phyloP scores from a whole-genome alignment of 2,113 vertebrate genomes.

The Synodontis membranacea region DNA sequence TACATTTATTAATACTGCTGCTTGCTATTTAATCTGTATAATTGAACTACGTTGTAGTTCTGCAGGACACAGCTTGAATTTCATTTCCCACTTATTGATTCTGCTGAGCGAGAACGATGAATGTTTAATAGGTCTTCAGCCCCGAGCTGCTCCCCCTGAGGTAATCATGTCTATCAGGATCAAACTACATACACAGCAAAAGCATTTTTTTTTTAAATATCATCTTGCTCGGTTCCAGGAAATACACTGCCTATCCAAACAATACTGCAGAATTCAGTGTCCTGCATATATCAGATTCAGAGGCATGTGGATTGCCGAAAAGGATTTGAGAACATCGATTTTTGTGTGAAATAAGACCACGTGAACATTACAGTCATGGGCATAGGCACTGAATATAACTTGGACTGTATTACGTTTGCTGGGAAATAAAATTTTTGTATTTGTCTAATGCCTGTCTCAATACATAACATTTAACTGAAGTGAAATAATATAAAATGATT shows the following conservation, averaged over 20 bases:
- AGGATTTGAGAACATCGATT: not conserved
- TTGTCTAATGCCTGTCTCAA: not conserved
- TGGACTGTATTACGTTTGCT: not conserved
- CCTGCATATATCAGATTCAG: conserved; percentile 1
- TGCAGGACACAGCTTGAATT: not conserved
- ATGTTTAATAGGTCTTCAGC: conserved; percentile 23
- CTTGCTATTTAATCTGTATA: not conserved
- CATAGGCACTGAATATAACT: not conserved
- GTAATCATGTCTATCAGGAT: not conserved
- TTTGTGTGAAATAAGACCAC: not conserved
- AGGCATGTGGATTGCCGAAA: not conserved
- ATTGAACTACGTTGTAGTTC: not conserved
- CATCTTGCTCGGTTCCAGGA: conserved; percentile 24
- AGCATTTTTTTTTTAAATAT: not conserved
- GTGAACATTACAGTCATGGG: not conserved
- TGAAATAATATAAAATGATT: not conserved
- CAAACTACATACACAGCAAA: conserved; percentile 28
- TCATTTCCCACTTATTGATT: conserved; percentile 25
- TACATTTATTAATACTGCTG: not conserved
- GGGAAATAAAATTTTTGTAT: not conserved
- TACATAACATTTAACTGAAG: too few species aligned
- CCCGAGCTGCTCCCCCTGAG: conserved; percentile 2
- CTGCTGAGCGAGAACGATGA: not conserved
- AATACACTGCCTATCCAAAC: not conserved
- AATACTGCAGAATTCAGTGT: not conserved